Evolutionary conservation across 2,797 vertebrate species (phyloP).

Genomic region (Meda fulgida): DNA sequence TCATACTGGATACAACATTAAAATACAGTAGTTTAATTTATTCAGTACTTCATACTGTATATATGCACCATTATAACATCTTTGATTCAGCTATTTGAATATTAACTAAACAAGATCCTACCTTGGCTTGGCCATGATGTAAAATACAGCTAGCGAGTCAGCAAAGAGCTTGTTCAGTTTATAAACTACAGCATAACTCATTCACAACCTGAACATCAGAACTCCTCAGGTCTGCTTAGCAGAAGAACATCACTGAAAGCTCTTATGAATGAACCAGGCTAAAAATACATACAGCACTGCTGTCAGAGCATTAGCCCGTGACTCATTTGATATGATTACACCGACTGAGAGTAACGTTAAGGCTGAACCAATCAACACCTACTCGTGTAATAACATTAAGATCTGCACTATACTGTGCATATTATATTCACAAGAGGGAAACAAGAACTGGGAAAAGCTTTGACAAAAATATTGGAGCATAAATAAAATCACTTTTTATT

Average conservation of each 20-base stretch:
- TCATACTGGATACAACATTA: background rate
- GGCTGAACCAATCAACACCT: conserved; percentile 33
- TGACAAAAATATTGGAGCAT: background rate
- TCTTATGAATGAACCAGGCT: conserved; percentile 31
- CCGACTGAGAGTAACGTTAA: conserved; percentile 26
- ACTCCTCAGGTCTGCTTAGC: conserved; percentile 1
- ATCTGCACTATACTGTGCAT: too few relatives aligned
- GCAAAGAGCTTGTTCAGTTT: background rate
- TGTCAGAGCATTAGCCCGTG: conserved; percentile 37
- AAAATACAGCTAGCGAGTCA: background rate
- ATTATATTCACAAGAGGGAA: background rate
- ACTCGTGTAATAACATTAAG: background rate
- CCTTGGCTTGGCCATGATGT: background rate
- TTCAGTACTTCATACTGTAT: background rate
- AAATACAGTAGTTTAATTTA: background rate
- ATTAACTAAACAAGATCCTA: conserved; percentile 7
- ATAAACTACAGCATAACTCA: background rate
- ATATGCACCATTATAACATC: background rate
- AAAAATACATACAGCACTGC: conserved; percentile 20
- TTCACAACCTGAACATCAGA: conserved; percentile 8
- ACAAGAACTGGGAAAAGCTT: background rate
- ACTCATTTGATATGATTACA: conserved; percentile 52
- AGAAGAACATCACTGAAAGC: conserved; percentile 8
- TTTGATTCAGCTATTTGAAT: background rate
- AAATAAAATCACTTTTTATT: background rate